These are phyloP conservation scores for Eupithecia subfuscata DNA, from an alignment of 2,888 invertebrate genomes.

Conservation along the genomic window DNA sequence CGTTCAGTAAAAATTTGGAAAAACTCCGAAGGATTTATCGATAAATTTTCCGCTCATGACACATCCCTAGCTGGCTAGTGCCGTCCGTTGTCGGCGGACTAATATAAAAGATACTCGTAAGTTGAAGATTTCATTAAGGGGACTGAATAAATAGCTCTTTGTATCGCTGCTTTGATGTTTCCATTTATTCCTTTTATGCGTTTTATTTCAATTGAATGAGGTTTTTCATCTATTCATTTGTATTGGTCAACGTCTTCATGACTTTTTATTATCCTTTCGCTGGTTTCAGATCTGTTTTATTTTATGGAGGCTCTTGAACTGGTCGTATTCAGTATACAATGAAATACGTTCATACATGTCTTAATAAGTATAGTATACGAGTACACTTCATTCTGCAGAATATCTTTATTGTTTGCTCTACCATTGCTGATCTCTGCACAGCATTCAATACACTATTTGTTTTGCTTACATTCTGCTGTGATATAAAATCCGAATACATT, in stretches of 20 bases:
- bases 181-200: constrained; percentile 24
- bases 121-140: constrained; percentile 42
- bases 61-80: constrained; percentile 30
- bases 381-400: not conserved
- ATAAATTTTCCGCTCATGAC: constrained; percentile 1
- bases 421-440: not conserved
- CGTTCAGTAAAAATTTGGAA: not conserved
- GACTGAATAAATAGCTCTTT: constrained; percentile 31
- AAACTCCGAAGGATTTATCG: constrained; percentile 10
- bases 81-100: constrained; percentile 26
- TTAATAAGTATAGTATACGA: not conserved
- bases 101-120: constrained; percentile 31
- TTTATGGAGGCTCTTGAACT: not conserved
- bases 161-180: constrained; percentile 33
- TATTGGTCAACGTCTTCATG: constrained; percentile 4
- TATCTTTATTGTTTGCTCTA: not conserved
- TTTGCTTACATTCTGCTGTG: not conserved
- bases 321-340: not conserved
- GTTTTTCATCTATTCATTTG: constrained; percentile 1
- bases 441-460: not conserved
- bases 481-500: not conserved
- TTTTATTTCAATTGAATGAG: constrained; percentile 14
- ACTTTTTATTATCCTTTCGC: not conserved
- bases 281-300: not conserved
- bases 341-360: not conserved